Evolutionary conservation across 2,113 vertebrate genomes (phyloP).

Genomic region (Rynchops niger): DNA sequence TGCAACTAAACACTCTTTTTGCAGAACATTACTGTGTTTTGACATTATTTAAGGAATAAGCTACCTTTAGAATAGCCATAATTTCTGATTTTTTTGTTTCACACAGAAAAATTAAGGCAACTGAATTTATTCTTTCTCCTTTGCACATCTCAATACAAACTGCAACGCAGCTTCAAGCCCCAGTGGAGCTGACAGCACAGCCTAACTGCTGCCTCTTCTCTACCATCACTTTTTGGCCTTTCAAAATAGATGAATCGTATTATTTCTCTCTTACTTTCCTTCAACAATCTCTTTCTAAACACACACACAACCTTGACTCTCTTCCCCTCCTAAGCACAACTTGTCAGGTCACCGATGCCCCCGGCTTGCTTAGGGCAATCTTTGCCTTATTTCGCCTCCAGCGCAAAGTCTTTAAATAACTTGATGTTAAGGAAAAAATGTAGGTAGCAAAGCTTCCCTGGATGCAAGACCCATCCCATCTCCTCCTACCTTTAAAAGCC

Average conservation of each 20-base stretch:
- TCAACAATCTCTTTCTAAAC: background rate
- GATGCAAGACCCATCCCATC: background rate
- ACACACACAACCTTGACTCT: background rate
- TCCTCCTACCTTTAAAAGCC: background rate
- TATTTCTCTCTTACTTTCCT: background rate
- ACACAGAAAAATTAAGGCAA: background rate
- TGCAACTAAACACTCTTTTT: background rate
- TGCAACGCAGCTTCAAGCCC: background rate
- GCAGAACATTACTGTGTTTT: background rate
- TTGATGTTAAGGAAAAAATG: background rate
- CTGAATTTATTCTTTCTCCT: background rate
- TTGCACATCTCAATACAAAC: background rate
- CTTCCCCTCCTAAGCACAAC: background rate
- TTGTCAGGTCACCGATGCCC: background rate
- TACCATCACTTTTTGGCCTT: background rate
- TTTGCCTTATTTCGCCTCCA: background rate
- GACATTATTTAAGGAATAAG: background rate
- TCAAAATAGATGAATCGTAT: background rate
- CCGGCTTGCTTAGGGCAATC: fast-evolving
- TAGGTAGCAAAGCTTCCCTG: background rate
- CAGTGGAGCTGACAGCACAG: background rate
- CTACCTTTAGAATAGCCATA: background rate
- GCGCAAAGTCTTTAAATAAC: background rate
- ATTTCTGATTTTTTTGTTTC: background rate
- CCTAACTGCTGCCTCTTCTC: background rate